These are phyloP conservation scores for Papilio glaucus DNA, from an alignment of 1,140 invertebrate genomes.

Conservation along the genomic window DNA sequence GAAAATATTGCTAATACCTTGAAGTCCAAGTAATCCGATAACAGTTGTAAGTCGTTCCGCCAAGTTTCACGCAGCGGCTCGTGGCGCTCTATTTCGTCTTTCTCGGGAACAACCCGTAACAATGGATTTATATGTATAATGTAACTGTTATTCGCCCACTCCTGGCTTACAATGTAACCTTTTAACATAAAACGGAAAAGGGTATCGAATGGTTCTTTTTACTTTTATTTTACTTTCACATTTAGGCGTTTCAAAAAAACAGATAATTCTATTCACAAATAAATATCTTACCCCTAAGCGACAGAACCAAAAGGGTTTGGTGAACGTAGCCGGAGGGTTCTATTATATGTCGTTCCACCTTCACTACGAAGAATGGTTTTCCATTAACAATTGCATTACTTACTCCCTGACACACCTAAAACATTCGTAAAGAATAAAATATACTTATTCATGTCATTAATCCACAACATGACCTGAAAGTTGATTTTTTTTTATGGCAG, in stretches of 20 bases:
- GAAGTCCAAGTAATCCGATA: slow-evolving; percentile 85
- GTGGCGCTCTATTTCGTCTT: slow-evolving; percentile 73
- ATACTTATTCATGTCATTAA: slow-evolving; percentile 13
- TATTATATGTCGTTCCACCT: slow-evolving; percentile 83
- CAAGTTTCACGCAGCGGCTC: slow-evolving; percentile 76
- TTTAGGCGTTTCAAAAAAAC: slow-evolving; percentile 19
- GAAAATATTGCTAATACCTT: too few relatives aligned
- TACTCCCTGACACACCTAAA: slow-evolving; percentile 71
- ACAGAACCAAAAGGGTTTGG: slow-evolving; percentile 77
- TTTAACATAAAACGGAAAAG: slow-evolving; percentile 40
- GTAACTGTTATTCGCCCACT: slow-evolving; percentile 83
- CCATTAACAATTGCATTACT: slow-evolving; percentile 79
- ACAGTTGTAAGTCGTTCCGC: slow-evolving; percentile 84
- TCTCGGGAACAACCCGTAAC: slow-evolving; percentile 64
- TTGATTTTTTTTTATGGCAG: too few relatives aligned
- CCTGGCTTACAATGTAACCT: slow-evolving; percentile 83
- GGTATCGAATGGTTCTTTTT: slow-evolving; percentile 21
- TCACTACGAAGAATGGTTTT: slow-evolving; percentile 76
- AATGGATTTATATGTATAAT: slow-evolving; percentile 84
- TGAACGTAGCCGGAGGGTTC: slow-evolving; percentile 82
- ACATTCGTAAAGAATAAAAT: slow-evolving; percentile 36
- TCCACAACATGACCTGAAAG: too few relatives aligned
- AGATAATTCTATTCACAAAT: slow-evolving; percentile 10
- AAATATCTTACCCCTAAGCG: slow-evolving; percentile 69
- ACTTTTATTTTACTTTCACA: slow-evolving; percentile 22